These are phyloP conservation scores for Chrosomus eos DNA, from an alignment of 2,797 vertebrate species.

Conservation along the genomic window DNA sequence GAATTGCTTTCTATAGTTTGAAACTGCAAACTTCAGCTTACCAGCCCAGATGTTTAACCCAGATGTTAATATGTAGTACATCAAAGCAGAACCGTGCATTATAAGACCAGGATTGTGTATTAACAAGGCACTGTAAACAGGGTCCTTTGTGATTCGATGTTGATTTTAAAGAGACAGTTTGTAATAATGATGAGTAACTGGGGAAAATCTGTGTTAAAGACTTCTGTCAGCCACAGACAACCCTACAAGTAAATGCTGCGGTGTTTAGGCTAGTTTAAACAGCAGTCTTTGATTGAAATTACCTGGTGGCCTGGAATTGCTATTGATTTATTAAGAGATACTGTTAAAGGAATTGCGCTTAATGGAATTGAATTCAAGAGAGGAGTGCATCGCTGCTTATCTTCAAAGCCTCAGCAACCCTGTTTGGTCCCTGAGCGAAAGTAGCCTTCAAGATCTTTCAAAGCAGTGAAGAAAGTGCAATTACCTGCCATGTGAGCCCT, in stretches of 20 bases:
- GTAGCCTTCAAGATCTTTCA: slow-evolving; percentile 20
- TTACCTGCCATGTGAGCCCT: slow-evolving; percentile 36
- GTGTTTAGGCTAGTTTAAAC: slow-evolving; percentile 54
- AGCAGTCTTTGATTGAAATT: slow-evolving; percentile 61
- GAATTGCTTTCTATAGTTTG: not conserved
- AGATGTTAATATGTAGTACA: not conserved
- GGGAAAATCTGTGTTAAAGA: slow-evolving; percentile 52
- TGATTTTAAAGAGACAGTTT: slow-evolving; percentile 16
- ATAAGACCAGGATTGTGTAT: not conserved
- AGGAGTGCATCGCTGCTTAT: slow-evolving; percentile 40
- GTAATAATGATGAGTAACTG: slow-evolving; percentile 46
- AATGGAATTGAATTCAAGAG: slow-evolving; percentile 46
- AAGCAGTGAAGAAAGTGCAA: slow-evolving; percentile 22
- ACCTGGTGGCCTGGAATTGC: slow-evolving; percentile 47
- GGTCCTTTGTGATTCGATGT: not conserved
- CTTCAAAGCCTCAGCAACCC: slow-evolving; percentile 13
- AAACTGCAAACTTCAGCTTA: not conserved
- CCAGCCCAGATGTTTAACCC: slow-evolving; percentile 1
- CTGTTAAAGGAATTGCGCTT: slow-evolving; percentile 44
- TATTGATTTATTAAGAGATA: slow-evolving; percentile 62
- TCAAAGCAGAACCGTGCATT: not conserved
- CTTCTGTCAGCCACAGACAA: slow-evolving; percentile 42
- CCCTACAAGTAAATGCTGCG: slow-evolving; percentile 48
- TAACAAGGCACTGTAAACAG: slow-evolving; percentile 10
- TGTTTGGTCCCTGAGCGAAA: not conserved